Evolutionary conservation across 2,888 invertebrate species (phyloP).

Genomic region (Suillia variegata): DNA sequence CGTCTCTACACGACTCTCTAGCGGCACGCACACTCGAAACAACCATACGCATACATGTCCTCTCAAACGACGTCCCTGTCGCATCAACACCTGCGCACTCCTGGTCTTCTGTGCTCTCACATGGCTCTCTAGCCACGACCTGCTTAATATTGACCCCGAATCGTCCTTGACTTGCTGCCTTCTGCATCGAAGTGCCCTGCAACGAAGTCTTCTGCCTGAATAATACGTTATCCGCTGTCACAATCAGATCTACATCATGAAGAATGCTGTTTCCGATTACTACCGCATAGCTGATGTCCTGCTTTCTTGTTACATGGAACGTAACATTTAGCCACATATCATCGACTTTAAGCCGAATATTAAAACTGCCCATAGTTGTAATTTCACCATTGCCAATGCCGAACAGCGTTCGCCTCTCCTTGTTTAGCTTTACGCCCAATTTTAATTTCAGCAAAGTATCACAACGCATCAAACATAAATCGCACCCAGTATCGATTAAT

Average conservation of each 20-base stretch:
- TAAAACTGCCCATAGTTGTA: constrained; percentile 16
- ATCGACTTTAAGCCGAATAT: background rate
- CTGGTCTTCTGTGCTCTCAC: background rate
- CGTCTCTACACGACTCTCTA: too few relatives aligned
- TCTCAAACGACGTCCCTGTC: background rate
- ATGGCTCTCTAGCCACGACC: background rate
- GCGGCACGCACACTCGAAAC: too few relatives aligned
- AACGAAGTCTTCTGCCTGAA: background rate
- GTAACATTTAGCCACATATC: background rate
- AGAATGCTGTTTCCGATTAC: constrained; percentile 2
- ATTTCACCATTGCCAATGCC: constrained; percentile 16
- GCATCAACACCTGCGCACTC: background rate
- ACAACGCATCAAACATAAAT: constrained; percentile 16
- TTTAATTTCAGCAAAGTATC: constrained; percentile 16
- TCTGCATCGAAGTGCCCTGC: background rate
- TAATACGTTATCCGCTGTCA: background rate
- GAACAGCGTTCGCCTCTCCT: constrained; percentile 13
- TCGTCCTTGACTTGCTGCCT: background rate
- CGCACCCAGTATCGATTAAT: background rate
- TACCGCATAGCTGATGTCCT: background rate
- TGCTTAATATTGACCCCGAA: background rate
- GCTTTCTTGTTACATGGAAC: background rate
- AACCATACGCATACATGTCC: background rate
- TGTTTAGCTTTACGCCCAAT: constrained; percentile 9
- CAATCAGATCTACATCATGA: background rate